phyloP scores from a whole-genome alignment of 2,888 invertebrate species.

The Noctua janthina region DNA sequence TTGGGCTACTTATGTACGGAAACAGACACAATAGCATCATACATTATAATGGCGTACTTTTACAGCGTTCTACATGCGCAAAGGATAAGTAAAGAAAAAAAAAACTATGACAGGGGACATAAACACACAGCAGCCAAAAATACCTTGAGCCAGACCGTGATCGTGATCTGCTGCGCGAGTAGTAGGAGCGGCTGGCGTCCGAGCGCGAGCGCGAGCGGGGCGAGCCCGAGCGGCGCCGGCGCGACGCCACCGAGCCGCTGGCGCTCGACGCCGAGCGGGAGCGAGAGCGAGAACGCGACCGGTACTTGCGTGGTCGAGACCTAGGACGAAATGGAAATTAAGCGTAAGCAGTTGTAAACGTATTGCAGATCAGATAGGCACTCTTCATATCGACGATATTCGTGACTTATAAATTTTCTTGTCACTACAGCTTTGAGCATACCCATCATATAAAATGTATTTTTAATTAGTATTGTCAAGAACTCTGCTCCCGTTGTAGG shows the following conservation, averaged over 20 bases:
- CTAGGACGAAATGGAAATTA: slow-evolving; percentile 59
- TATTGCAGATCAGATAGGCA: not conserved
- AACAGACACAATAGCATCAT: not conserved
- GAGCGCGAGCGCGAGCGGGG: slow-evolving; percentile 91
- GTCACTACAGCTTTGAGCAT: slow-evolving; percentile 4
- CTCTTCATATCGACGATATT: not conserved
- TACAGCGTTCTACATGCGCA: slow-evolving; percentile 19
- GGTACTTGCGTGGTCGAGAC: slow-evolving; percentile 92
- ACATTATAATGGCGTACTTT: slow-evolving; percentile 4
- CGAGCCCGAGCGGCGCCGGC: slow-evolving; percentile 83
- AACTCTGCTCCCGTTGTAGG: slow-evolving; percentile 11
- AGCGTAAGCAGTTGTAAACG: not conserved
- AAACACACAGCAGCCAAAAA: slow-evolving; percentile 55
- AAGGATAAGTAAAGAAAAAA: not conserved
- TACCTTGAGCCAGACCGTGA: slow-evolving; percentile 90
- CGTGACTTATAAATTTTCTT: not conserved
- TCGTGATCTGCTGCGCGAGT: slow-evolving; percentile 91
- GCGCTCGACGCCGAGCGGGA: slow-evolving; percentile 89
- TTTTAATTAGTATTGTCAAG: slow-evolving; percentile 40
- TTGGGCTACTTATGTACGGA: not conserved
- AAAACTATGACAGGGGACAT: slow-evolving; percentile 17
- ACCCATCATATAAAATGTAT: slow-evolving; percentile 4
- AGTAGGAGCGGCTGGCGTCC: slow-evolving; percentile 90
- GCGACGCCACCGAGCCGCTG: slow-evolving; percentile 83
- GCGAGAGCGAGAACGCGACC: slow-evolving; percentile 92